phyloP scores from a whole-genome alignment of 2,888 invertebrate genomes.

The Galerucella calmariensis region DNA sequence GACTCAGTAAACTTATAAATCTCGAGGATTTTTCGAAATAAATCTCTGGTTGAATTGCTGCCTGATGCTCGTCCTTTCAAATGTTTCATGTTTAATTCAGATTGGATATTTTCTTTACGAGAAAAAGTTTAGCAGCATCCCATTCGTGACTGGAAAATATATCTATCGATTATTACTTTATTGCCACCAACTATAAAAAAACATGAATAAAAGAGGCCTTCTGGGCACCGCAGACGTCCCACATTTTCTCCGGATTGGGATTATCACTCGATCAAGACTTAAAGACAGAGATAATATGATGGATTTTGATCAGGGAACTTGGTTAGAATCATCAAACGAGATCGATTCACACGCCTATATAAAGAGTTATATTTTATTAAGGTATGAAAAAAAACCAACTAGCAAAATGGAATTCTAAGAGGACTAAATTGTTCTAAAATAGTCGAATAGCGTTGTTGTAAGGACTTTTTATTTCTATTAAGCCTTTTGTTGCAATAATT shows the following conservation, averaged over 20 bases:
- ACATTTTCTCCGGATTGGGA: constrained; percentile 20
- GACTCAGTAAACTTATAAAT: constrained; percentile 63
- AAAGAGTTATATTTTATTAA: background rate
- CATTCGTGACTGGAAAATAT: constrained; percentile 55
- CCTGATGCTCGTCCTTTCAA: constrained; percentile 49
- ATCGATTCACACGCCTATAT: constrained; percentile 3
- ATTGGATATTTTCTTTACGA: constrained; percentile 58
- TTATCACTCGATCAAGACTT: constrained; percentile 32
- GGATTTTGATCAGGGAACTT: constrained; percentile 15
- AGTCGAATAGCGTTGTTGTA: too few relatives aligned
- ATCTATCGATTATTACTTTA: constrained; percentile 58
- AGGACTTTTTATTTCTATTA: too few relatives aligned
- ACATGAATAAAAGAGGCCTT: constrained; percentile 46
- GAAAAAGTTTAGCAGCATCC: constrained; percentile 49
- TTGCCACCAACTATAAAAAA: constrained; percentile 47
- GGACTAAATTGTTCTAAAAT: too few relatives aligned
- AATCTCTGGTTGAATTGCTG: constrained; percentile 57
- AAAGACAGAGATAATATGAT: constrained; percentile 23
- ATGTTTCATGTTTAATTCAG: constrained; percentile 64
- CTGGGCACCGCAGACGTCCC: constrained; percentile 2
- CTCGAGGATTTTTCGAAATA: constrained; percentile 56
- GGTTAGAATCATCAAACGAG: constrained; percentile 15
- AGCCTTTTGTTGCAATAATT: too few relatives aligned
- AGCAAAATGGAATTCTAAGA: too few relatives aligned
- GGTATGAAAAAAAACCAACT: background rate